A percentile compares a stretch with the other conserved stretches of the same genome.
These are phyloP conservation scores for Phoebastria nigripes DNA, from an alignment of 2,797 vertebrate genomes.

Conservation along the genomic window DNA sequence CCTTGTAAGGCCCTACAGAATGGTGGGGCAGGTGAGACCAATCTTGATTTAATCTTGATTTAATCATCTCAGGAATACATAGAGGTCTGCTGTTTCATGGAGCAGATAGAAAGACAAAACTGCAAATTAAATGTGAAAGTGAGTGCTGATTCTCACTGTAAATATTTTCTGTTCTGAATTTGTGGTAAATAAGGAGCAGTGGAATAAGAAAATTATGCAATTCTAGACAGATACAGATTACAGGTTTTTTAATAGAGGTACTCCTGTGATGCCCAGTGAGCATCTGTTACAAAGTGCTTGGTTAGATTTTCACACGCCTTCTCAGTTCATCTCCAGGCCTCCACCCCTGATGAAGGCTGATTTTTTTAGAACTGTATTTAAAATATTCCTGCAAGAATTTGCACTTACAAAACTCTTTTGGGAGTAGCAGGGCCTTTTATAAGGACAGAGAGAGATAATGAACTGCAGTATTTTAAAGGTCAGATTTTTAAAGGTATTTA, in stretches of 20 bases:
- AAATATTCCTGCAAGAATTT: background rate
- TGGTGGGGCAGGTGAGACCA: background rate
- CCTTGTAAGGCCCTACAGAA: background rate
- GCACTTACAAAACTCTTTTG: background rate
- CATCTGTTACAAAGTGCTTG: background rate
- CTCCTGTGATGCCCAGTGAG: background rate
- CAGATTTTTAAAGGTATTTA: background rate
- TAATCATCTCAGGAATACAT: background rate
- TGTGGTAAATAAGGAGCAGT: background rate
- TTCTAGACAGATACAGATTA: background rate
- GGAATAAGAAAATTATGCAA: background rate
- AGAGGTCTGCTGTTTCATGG: background rate
- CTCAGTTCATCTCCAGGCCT: background rate
- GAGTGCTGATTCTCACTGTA: background rate
- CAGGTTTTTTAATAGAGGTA: background rate
- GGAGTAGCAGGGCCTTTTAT: background rate
- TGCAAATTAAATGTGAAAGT: slow-evolving; percentile 7
- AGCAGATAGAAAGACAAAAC: background rate
- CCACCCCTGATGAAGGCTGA: background rate
- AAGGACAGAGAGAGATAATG: background rate
- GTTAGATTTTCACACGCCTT: background rate
- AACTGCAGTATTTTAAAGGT: background rate
- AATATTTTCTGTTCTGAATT: slow-evolving; percentile 11
- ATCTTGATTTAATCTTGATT: slow-evolving; percentile 25
- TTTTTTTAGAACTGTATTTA: background rate